Base-by-base conservation (phyloP, 1,140 invertebrate species). In the Diorhabda elongata region DNA sequence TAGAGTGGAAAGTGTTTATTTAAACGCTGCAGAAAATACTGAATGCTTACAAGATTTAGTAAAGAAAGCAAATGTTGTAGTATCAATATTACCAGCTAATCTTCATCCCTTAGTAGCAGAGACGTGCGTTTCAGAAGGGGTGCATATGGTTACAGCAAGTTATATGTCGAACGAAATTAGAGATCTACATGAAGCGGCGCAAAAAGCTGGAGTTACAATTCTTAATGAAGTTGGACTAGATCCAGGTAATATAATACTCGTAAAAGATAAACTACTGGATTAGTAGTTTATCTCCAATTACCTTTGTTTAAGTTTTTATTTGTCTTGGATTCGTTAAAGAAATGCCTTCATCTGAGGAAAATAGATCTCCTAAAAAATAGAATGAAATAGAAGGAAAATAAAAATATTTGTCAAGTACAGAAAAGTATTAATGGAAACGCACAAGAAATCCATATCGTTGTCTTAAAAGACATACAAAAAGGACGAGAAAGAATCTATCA, bases 181-280 rank as follows among this genome's bases (percentile, higher is more conserved):
- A 69, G 86, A 87, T 1, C 80, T 98, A 3, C 90, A 98, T 74
- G 80, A 93, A 8, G 86, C 85, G 69, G 96, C 96, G 0, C 85
- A 87, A 61, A 87, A 92, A 60, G 92, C 94, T 7, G 95, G 92
- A 1, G 84, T 99, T 0, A 98, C 95, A 0, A 88, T 98, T 59
- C 83, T 99, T 45, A 89, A 98, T 79, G 98, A 99, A 84, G 89
- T 98, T 0, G 98, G 98, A 4, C 82, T 99, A 4, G 98, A 99
- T 81, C 98, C 98, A 1, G 98, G 64, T 65, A 8, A 56, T 9
- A 26, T 26, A 26, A 26, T 26, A 26, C 26, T 26, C 26, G 26
- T 26, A 26, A 26, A 26, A 26, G 26, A 26, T 26, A 26, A 26
- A 26, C 26, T 26, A 26, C 26, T 26, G 26, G 26, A 26, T 26